Base-by-base conservation (phyloP, 2,797 vertebrate genomes). In the Staurois parvus region DNA sequence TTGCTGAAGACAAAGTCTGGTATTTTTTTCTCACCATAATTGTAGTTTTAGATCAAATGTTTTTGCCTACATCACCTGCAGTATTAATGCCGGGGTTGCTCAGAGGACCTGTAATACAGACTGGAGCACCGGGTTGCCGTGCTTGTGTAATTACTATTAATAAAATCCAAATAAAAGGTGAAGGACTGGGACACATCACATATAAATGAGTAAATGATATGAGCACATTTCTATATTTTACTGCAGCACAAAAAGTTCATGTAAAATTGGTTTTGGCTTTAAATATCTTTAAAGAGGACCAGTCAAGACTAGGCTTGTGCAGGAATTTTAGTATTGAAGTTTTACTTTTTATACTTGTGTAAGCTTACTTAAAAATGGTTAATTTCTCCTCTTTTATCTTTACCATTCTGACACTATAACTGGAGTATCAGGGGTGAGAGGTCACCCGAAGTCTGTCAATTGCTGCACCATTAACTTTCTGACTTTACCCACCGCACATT, bases 21-120 rank as follows among this genome's bases (percentile, higher is more conserved):
- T 83, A 73, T 87, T 79, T 86, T 59, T 59, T 87, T 79, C 76
- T 29, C 42, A 79, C 73, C 34, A 76, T 86, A 74, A 83, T 79
- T 86, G 73, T 73, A 79, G 80, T 79, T 73, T 87, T 9, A 79
- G 85, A 83, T 79, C 62, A 87, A 83, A 79, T 28, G 28, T 28
- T 68, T 77, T 67, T 72, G 56, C 74, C 29, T 83, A 32, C 56
- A 74, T 86, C 69, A 73, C 80, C 75, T 83, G 67, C 64, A 67
- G 69, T 86, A 83, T 56, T 83, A 79, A 83, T 74, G 40, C 59
- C 28, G 66, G 68, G 66, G 70, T 28, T 68, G 77, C 48, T 56
- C n/a, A 24, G 42, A 42, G 79, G 40, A 32, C 45, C 78, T 68
- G 70, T 56, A 79, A 19, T 73, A 72, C 56, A 66, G 83, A 74